These are phyloP conservation scores for Eulacestoma nigropectus DNA, from an alignment of 2,113 vertebrate species.

Conservation along the genomic window DNA sequence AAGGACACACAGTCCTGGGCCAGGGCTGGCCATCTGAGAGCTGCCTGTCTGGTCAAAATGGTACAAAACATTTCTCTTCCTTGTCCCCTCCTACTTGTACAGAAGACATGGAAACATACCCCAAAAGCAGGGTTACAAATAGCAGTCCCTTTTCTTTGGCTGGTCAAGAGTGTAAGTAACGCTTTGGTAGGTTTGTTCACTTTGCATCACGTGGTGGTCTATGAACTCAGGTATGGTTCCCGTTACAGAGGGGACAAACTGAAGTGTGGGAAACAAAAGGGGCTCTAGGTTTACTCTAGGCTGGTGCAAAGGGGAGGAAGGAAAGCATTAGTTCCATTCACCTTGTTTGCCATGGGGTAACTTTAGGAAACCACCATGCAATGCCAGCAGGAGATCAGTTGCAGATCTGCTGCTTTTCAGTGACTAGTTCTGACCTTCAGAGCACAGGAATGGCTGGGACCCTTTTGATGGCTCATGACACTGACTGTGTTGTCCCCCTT, in stretches of 20 bases:
- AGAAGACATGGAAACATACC: not conserved
- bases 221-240: not conserved
- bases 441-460: not conserved
- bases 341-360: not conserved
- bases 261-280: not conserved
- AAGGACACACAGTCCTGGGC: not conserved
- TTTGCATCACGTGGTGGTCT: not conserved
- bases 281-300: not conserved
- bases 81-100: not conserved
- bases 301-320: not conserved
- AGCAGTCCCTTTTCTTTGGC: not conserved
- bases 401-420: not conserved
- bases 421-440: not conserved
- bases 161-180: not conserved
- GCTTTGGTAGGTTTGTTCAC: not conserved
- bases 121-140: not conserved
- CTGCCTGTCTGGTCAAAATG: not conserved
- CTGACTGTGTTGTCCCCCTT: not conserved
- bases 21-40: not conserved
- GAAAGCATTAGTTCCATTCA: not conserved
- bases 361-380: not conserved
- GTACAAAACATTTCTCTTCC: not conserved
- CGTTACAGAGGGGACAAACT: not conserved
- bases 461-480: not conserved
- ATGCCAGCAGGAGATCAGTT: not conserved